Evolutionary conservation across 2,888 invertebrate genomes (phyloP), one percentile per base, ranked within the genome.

Genomic region (Scaptodrosophila latifasciaeformis): DNA sequence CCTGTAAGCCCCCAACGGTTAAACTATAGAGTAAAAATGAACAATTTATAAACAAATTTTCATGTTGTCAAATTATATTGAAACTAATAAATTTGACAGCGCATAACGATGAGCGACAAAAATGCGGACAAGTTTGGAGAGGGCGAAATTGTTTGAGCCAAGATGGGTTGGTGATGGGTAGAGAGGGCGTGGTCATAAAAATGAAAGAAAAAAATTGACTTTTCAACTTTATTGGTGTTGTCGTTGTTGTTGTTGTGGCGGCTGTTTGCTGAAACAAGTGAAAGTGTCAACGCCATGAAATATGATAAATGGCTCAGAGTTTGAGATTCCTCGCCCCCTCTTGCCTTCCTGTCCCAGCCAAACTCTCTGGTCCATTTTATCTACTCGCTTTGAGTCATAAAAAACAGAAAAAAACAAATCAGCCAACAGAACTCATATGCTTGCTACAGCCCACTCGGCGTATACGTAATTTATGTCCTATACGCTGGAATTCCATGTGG

Each of bases 11-110:
- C 29, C 43, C 44, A 30, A 35, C 44, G 24, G 24, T 24, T 24
- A 24, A 24, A 24, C 24, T 35, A 35, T 13, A 35, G 2, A 1
- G 5, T 17, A 6, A 6, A 13, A 13, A 29, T 7, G 49, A 57
- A 63, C 60, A 58, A 70, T 66, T 60, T 70, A 61, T 58, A 67
- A 55, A 70, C 70, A 77, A 65, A 80, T 67, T 78, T 66, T 40
- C 55, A 57, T 55, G 65, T 60, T 81, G 81, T 75, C 76, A 78
- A 72, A 78, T 78, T 71, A 69, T 81, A 75, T 66, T 54, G 62
- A 64, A 75, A 75, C 76, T 78, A 75, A 75, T 81, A 75, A 75
- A 81, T 75, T 75, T 78, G 76, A 78, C 79, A 68, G 60, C 62
- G 55, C 63, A 59, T 65, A 59, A 74, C 67, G 35, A 17, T 15